Base-by-base conservation (phyloP, 2,113 vertebrate genomes). In the Mormoops blainvillei region DNA sequence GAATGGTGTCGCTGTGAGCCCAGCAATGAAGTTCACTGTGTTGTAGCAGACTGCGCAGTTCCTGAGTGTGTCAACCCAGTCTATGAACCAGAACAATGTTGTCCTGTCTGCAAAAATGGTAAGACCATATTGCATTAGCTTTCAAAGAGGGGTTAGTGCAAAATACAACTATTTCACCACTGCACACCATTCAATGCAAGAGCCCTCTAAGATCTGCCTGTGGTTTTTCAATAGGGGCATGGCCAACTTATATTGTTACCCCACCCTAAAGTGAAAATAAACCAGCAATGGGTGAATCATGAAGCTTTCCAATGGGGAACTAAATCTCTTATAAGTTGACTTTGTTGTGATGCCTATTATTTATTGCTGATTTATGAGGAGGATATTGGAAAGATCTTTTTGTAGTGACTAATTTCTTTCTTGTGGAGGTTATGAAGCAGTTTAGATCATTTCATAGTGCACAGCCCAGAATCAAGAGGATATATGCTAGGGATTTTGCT, bases 1-100 rank as follows among this genome's bases (percentile, higher is more conserved):
- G 99, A 99, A 99, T 99, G 99, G 99, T 99, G 99, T 98, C 99
- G 99, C 99, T 99, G 99, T 98, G 99, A 99, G 98, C 99, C 99
- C 98, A 99, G 99, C 99, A 99, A 99, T 97, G 99, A 99, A 99
- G 99, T 99, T 98, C 99, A 99, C 99, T 99, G 99, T 98, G 99
- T 99, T 99, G 99, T 99, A 98, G 99, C 99, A 92, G 99, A 99
- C 99, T 99, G 99, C 96, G 99, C 99, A 71, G 99, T 99, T 97
- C 99, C 99, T 18, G 99, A 99, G 98, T 99, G 99, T 97, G 99
- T 99, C 99, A 99, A 99, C 99, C 99, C 99, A 28, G 99, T 99
- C 98, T 99, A 99, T 97, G 99, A 99, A 98, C 99, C 99, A 95
- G 99, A 99, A 96, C 99, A 99, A 98, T 99, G 99, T 99, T 99